Percentiles rank a stretch among this genome's conserved stretches.
Evolutionary conservation across 2,797 vertebrate genomes (phyloP).

Genomic region (Lacerta agilis): DNA sequence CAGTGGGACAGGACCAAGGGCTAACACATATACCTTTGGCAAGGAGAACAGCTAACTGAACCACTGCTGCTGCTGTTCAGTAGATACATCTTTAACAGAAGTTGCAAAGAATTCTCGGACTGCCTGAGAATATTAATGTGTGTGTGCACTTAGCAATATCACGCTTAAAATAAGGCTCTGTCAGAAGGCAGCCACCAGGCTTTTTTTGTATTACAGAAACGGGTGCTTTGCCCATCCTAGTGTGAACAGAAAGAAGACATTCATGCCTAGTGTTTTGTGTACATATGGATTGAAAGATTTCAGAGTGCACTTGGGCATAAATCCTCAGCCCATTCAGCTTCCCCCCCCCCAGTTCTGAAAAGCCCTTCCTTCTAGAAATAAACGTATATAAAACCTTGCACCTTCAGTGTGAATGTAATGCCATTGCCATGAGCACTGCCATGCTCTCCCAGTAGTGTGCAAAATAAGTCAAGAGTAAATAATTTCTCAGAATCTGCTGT

Average conservation of each 20-base stretch:
- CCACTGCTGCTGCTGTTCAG: neutral
- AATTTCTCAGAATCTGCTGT: constrained; percentile 58
- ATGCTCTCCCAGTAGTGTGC: neutral
- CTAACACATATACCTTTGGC: neutral
- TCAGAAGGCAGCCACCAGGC: neutral
- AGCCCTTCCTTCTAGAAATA: neutral
- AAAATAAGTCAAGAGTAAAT: constrained; percentile 13
- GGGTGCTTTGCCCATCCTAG: neutral
- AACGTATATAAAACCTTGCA: neutral
- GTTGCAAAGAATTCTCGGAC: neutral
- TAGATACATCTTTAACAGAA: neutral
- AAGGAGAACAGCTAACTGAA: neutral
- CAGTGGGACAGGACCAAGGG: neutral
- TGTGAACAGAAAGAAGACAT: neutral
- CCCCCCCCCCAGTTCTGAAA: constrained; percentile 38
- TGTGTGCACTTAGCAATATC: neutral
- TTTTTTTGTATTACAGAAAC: neutral
- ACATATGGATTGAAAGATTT: neutral
- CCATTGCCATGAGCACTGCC: neutral
- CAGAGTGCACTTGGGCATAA: neutral
- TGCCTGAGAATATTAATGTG: neutral
- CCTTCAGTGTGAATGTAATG: neutral
- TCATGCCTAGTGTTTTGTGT: neutral
- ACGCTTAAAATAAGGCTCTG: neutral
- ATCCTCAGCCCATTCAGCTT: constrained; percentile 7